phyloP scores from a whole-genome alignment of 2,797 vertebrate genomes.

The Gephyroberyx darwinii region DNA sequence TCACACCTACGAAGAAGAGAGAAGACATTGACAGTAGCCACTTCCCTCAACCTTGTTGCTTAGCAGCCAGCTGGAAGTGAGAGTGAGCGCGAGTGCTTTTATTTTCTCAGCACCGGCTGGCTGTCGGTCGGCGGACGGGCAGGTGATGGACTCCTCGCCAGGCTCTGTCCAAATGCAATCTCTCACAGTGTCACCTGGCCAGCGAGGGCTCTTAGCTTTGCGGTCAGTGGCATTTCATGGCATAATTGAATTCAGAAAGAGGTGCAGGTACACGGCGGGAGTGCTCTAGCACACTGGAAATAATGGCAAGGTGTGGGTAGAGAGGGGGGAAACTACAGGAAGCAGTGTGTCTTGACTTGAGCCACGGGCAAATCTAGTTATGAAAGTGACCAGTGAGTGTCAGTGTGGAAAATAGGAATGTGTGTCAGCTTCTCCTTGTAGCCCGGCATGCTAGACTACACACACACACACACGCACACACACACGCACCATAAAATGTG shows the following conservation, averaged over 20 bases:
- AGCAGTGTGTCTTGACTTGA: slow-evolving; percentile 14
- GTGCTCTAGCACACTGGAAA: slow-evolving; percentile 21
- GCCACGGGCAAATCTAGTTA: slow-evolving; percentile 32
- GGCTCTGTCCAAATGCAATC: slow-evolving; percentile 60
- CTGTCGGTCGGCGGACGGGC: slow-evolving; percentile 8
- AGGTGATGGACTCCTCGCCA: slow-evolving; percentile 57
- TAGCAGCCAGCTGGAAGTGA: slow-evolving; percentile 34
- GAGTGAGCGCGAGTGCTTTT: slow-evolving; percentile 44
- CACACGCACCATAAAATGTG: not conserved
- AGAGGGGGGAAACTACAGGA: not conserved
- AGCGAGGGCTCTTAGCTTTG: slow-evolving; percentile 44
- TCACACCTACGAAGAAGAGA: not conserved
- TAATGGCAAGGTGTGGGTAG: slow-evolving; percentile 23
- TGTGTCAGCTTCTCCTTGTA: slow-evolving; percentile 6
- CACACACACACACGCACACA: not conserved
- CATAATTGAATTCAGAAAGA: slow-evolving; percentile 69
- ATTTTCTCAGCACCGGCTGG: slow-evolving; percentile 46
- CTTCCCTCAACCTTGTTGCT: slow-evolving; percentile 54
- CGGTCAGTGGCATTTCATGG: slow-evolving; percentile 68
- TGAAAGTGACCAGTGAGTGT: slow-evolving; percentile 28
- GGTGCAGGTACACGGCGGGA: slow-evolving; percentile 50
- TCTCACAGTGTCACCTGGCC: slow-evolving; percentile 65
- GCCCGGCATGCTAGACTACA: slow-evolving; percentile 1
- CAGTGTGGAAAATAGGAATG: slow-evolving; percentile 28
- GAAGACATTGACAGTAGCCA: slow-evolving; percentile 33